Evolutionary conservation across 2,797 vertebrate species (phyloP), one percentile per base, ranked within the genome.

Genomic region (Apogon hyalosoma): DNA sequence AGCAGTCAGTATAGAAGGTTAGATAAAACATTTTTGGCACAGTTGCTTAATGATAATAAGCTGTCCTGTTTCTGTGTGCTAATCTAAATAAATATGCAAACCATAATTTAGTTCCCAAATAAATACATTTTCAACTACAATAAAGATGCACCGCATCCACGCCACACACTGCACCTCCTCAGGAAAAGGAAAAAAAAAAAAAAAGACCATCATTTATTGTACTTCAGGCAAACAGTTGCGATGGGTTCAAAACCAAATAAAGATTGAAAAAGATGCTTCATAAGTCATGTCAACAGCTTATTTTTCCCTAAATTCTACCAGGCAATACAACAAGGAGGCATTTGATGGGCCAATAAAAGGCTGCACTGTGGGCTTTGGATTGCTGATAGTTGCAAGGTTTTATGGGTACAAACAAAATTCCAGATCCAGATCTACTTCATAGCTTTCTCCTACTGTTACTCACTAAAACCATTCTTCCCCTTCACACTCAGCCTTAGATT

Each of bases 51-150:
- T 92, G 84, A 92, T 83, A 86, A 93, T 93, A 94, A 94, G 93
- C 92, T 91, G 82, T 90, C 90, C 87, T 77, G 64, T 92, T 92
- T 91, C 81, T 90, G 82, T 88, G 76, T 90, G 73, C 84, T 88
- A 88, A 83, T 92, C 92, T 93, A 93, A 94, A 95, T 95, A 95
- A 95, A 95, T 94, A 94, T 92, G 82, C 85, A 89, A 92, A 92
- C 69, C 90, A 93, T 93, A 93, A 94, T 90, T 94, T 93, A 93
- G 84, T 87, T 92, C 83, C 90, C 86, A 91, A 95, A 95, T 95
- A 95, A 95, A 95, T 95, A 95, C 84, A 86, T 88, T 81, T 91
- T 87, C 84, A 91, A 91, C 90, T 91, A 93, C 85, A 89, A 92
- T 80, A 91, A 89, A 92, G 93, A 95, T 92, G 94, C 93, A 93